phyloP scores from a whole-genome alignment of 2,888 invertebrate species.

The Gibbula magus region DNA sequence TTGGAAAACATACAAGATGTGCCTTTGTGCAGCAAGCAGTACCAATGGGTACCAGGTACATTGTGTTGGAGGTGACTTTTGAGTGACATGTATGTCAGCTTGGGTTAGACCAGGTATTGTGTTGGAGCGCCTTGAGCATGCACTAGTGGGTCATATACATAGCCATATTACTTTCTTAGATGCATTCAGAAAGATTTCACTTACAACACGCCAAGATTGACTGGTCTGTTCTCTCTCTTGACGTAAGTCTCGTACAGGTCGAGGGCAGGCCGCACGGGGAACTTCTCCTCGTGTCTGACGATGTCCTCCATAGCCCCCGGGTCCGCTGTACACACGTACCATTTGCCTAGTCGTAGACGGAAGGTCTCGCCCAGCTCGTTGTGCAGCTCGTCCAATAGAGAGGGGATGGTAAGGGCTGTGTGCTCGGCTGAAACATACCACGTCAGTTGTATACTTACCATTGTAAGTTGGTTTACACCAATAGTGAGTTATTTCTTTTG shows the following conservation, averaged over 20 bases:
- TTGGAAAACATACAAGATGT: too few species aligned
- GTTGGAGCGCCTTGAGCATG: too few species aligned
- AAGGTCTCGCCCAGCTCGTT: background rate
- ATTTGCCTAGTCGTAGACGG: background rate
- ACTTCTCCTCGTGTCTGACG: conserved; percentile 28
- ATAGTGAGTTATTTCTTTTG: too few species aligned
- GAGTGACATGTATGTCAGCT: too few species aligned
- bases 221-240: background rate
- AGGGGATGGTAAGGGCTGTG: background rate
- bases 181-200: background rate
- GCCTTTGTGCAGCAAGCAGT: too few species aligned
- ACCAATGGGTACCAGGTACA: too few species aligned
- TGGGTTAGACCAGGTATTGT: too few species aligned
- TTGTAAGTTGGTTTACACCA: background rate
- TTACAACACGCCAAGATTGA: conserved; percentile 3
- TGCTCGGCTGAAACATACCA: background rate
- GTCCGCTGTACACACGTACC: conserved; percentile 32
- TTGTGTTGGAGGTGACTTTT: too few species aligned
- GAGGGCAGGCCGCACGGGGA: background rate
- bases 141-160: too few species aligned
- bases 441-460: background rate
- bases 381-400: background rate
- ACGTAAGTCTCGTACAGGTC: background rate
- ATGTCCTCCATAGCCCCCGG: conserved; percentile 29
- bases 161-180: too few species aligned